A percentile compares a stretch with the other conserved stretches of the same genome.
Conservation (phyloP, 2,888 invertebrate genomes). For the Prosapia bicincta region DNA sequence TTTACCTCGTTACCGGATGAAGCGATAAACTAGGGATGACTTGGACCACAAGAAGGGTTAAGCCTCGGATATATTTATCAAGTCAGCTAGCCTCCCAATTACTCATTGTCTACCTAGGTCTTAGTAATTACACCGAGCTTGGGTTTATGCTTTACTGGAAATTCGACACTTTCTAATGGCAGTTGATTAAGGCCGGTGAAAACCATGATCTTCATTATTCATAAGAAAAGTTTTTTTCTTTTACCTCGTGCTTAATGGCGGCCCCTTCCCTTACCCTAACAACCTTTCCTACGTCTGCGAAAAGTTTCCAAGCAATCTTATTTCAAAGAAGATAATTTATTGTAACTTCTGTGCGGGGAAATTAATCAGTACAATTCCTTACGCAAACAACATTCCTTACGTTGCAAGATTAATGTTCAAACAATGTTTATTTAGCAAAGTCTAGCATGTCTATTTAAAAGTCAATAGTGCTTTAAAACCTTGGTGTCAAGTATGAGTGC, state of each 20-base stretch:
- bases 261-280: neutral
- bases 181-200: neutral
- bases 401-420: neutral
- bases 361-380: neutral
- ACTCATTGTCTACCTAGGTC: neutral
- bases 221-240: neutral
- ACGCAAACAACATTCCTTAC: neutral
- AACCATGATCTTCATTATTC: neutral
- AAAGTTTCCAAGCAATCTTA: neutral
- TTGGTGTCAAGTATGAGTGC: too few relatives aligned
- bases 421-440: neutral
- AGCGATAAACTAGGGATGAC: neutral
- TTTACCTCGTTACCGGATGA: neutral
- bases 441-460: too few relatives aligned
- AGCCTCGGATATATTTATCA: neutral
- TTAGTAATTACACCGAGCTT: neutral
- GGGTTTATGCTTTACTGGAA: neutral
- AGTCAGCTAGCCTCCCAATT: neutral
- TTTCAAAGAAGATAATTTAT: neutral
- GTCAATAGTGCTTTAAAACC: neutral
- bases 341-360: neutral
- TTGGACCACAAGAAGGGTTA: neutral
- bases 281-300: neutral
- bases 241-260: neutral
- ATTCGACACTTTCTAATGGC: neutral